These are phyloP conservation scores for Strix aluco DNA, from an alignment of 2,113 vertebrate genomes.

Conservation along the genomic window DNA sequence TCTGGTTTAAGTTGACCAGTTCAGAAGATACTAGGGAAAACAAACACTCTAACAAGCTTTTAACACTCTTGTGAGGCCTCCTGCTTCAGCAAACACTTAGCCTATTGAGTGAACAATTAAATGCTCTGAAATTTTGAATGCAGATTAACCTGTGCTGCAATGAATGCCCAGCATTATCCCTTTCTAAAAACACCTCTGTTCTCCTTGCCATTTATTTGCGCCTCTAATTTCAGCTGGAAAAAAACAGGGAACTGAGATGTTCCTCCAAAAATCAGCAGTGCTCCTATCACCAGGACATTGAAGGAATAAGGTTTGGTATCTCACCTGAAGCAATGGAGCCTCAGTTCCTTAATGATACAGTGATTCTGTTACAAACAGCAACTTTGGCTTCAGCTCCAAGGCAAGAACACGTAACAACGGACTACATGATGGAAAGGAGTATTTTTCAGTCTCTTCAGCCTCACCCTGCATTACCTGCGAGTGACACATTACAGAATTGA, in stretches of 20 bases:
- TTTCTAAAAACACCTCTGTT: slow-evolving; percentile 37
- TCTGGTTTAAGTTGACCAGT: not conserved
- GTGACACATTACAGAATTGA: slow-evolving; percentile 62
- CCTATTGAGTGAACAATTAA: slow-evolving; percentile 60
- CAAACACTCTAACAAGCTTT: not conserved
- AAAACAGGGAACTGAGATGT: slow-evolving; percentile 4
- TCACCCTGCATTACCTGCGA: slow-evolving; percentile 70
- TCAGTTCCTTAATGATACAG: not conserved
- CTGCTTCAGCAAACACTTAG: slow-evolving; percentile 66
- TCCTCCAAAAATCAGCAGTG: slow-evolving; percentile 20
- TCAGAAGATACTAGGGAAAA: slow-evolving; percentile 4
- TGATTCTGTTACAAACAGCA: not conserved
- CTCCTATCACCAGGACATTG: not conserved
- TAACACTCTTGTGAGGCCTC: slow-evolving; percentile 10
- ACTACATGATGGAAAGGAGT: not conserved
- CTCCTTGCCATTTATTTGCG: slow-evolving; percentile 22
- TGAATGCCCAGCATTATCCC: slow-evolving; percentile 1
- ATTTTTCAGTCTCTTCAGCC: not conserved
- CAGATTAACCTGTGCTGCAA: slow-evolving; percentile 37
- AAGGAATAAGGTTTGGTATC: not conserved
- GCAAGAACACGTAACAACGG: not conserved
- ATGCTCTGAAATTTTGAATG: slow-evolving; percentile 51
- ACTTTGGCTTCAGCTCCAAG: not conserved
- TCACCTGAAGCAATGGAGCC: slow-evolving; percentile 1
- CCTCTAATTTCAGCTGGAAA: slow-evolving; percentile 30